phyloP scores from a whole-genome alignment of 92 coral and sea anemone species.

The Muricea muricata region DNA sequence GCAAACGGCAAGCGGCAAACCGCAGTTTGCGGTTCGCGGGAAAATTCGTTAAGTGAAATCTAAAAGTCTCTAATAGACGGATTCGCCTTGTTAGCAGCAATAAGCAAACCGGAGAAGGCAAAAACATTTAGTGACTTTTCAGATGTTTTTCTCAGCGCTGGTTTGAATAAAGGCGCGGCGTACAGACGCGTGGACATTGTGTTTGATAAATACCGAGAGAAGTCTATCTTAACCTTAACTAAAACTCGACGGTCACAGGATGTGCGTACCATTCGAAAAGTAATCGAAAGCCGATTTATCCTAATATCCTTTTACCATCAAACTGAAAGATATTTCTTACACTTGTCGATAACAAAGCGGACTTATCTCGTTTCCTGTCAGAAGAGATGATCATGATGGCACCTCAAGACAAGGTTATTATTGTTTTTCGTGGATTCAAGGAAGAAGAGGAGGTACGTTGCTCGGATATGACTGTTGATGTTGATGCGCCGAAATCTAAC shows the following conservation, averaged over 20 bases:
- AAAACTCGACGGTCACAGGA: not conserved
- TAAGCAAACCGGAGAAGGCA: not conserved
- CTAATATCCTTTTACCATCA: not conserved
- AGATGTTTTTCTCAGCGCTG: not conserved
- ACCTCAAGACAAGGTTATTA: not conserved
- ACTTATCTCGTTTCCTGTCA: constrained; percentile 11
- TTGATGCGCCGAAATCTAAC: constrained; percentile 7
- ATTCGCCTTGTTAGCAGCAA: not conserved
- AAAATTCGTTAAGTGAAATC: no score
- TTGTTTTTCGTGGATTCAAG: constrained; percentile 11
- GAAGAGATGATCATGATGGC: not conserved
- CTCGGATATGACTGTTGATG: not conserved
- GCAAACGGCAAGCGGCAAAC: no score
- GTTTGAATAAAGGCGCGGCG: not conserved
- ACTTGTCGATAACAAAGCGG: not conserved
- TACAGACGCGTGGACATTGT: not conserved
- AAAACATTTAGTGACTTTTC: not conserved
- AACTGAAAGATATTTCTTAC: not conserved
- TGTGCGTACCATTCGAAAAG: not conserved
- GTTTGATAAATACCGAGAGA: not conserved
- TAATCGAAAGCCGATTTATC: not conserved
- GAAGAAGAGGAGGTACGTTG: constrained; percentile 3
- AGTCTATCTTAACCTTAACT: not conserved
- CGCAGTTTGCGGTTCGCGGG: no score
- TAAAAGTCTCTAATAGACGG: not conserved